A percentile compares a stretch with the other conserved stretches of the same genome.
phyloP scores from a whole-genome alignment of 1,140 invertebrate genomes.

The Hylaeus anthracinus region DNA sequence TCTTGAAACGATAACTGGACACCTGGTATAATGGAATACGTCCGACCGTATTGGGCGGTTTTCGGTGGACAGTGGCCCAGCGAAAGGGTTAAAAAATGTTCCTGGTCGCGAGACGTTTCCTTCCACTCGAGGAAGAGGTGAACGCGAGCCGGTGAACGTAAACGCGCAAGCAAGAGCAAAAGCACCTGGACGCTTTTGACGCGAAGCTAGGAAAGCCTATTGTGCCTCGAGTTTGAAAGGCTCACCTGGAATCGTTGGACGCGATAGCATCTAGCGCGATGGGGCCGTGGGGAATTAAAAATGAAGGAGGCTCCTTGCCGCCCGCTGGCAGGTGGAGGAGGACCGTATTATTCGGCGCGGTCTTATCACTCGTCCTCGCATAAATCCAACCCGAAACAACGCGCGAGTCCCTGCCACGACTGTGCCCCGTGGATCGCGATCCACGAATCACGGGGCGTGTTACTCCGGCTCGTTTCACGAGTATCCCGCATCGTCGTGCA shows the following conservation, averaged over 20 bases:
- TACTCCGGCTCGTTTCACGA: conserved; percentile 12
- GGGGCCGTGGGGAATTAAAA: conserved; percentile 60
- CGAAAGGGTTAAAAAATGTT: not conserved
- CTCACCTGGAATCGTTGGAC: conserved; percentile 46
- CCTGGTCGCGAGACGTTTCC: not conserved
- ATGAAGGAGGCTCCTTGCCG: conserved; percentile 41
- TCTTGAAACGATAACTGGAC: no score
- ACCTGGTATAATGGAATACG: no score
- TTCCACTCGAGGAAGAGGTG: not conserved
- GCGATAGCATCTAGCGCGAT: conserved; percentile 67
- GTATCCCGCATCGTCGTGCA: not conserved
- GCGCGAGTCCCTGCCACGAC: conserved; percentile 28
- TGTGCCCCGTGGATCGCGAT: conserved; percentile 34
- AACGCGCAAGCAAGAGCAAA: conserved; percentile 3
- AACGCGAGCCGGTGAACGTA: conserved; percentile 18
- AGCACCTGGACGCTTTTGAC: conserved; percentile 55
- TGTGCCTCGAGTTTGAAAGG: conserved; percentile 51
- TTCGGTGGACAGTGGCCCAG: no score
- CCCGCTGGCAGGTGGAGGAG: conserved; percentile 63
- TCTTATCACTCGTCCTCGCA: conserved; percentile 60
- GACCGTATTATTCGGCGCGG: conserved; percentile 61
- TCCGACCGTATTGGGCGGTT: no score
- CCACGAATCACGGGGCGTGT: conserved; percentile 22
- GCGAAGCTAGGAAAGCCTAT: conserved; percentile 46
- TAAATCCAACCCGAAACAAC: conserved; percentile 52